phyloP scores from a whole-genome alignment of 2,797 vertebrate genomes.

The Pyrocephalus nanus region DNA sequence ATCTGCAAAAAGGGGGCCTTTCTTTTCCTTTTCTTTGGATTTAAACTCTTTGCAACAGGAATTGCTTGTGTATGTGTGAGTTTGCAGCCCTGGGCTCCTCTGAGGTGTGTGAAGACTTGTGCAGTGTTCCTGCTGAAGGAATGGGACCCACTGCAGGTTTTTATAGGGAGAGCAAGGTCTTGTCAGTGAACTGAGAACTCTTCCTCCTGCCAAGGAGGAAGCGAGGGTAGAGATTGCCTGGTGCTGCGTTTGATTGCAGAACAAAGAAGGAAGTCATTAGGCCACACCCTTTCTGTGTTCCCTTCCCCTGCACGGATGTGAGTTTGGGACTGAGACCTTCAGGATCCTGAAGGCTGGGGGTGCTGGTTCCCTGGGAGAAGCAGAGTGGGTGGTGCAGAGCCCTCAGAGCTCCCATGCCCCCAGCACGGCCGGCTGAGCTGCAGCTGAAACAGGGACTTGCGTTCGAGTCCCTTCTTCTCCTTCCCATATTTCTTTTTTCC shows the following conservation, averaged over 20 bases:
- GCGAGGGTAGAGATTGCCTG: constrained; percentile 39
- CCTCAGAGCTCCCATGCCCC: neutral
- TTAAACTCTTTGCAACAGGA: neutral
- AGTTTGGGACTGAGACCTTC: neutral
- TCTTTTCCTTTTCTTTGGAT: constrained; percentile 2
- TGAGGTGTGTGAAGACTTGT: neutral
- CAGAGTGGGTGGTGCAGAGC: neutral
- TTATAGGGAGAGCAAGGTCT: neutral
- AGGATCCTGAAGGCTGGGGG: neutral
- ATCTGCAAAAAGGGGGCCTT: constrained; percentile 1
- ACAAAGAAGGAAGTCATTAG: constrained; percentile 65
- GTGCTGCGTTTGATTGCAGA: constrained; percentile 48
- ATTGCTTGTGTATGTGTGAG: neutral
- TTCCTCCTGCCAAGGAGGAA: constrained; percentile 51
- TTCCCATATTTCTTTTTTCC: constrained; percentile 57
- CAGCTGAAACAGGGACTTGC: constrained; percentile 39
- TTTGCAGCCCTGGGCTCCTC: neutral
- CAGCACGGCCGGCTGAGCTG: neutral
- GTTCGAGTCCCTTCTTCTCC: constrained; percentile 34
- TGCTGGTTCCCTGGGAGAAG: neutral
- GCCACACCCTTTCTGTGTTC: constrained; percentile 50
- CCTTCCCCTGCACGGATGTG: constrained; percentile 24
- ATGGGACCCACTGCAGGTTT: neutral
- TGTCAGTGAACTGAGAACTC: neutral
- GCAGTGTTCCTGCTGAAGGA: neutral